These are phyloP conservation scores for Cephalopachus bancanus DNA, from an alignment of 2,797 vertebrate genomes.

Conservation along the genomic window DNA sequence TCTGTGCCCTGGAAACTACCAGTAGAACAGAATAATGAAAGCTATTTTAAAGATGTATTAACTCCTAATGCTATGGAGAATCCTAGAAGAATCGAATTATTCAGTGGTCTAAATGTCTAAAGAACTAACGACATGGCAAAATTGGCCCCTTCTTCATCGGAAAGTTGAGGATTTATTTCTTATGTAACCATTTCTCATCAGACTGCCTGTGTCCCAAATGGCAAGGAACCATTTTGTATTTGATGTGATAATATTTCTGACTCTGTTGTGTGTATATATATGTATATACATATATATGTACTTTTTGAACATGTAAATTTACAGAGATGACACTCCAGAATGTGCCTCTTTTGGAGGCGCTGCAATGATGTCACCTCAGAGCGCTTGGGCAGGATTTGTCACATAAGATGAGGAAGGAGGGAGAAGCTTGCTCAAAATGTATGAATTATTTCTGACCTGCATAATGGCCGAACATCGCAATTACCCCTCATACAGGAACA, in stretches of 20 bases:
- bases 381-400: not conserved
- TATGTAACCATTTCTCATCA: not conserved
- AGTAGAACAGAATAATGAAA: constrained; percentile 52
- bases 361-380: not conserved
- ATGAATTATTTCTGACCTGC: not conserved
- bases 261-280: not conserved
- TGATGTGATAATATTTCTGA: not conserved
- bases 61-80: constrained; percentile 44
- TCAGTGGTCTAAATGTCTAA: constrained; percentile 17
- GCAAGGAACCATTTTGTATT: not conserved
- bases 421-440: not conserved
- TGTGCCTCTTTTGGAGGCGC: not conserved
- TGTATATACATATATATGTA: not conserved
- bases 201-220: not conserved
- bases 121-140: constrained; percentile 57
- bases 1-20: constrained; percentile 19
- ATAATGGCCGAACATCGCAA: not conserved
- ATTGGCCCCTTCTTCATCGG: constrained; percentile 19
- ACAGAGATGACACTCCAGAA: not conserved
- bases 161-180: constrained; percentile 57
- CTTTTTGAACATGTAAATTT: constrained; percentile 7
- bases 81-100: constrained; percentile 60
- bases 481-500: not conserved
- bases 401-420: not conserved
- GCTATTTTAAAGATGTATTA: constrained; percentile 72